Percentiles rank a stretch among this genome's conserved stretches.
Evolutionary conservation across 2,888 invertebrate genomes (phyloP).

Genomic region (Drosophila kambysellisi): DNA sequence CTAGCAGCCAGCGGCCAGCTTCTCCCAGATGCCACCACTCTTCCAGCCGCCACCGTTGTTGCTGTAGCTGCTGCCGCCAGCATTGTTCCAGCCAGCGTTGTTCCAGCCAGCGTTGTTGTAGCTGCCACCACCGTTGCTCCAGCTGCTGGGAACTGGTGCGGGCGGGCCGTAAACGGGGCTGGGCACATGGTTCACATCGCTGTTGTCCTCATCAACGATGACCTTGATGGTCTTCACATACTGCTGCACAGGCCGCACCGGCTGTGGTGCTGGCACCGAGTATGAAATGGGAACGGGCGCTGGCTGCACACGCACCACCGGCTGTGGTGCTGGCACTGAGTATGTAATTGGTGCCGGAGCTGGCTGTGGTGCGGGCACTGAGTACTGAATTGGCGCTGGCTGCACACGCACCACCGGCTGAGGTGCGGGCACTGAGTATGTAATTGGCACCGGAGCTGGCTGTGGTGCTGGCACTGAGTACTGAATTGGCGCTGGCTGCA

Average conservation of each 20-base stretch:
- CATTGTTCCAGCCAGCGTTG: conserved; percentile 59
- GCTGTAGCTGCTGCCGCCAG: conserved; percentile 43
- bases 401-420: conserved; percentile 33
- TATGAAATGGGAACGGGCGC: conserved; percentile 9
- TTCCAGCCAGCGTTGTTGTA: conserved; percentile 57
- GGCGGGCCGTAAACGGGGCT: conserved; percentile 71
- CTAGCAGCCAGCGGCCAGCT: conserved; percentile 73
- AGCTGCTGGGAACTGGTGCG: conserved; percentile 33
- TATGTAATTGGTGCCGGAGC: conserved; percentile 1
- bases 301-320: background rate
- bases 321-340: conserved; percentile 30
- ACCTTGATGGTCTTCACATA: conserved; percentile 76
- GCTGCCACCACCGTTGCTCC: conserved; percentile 36
- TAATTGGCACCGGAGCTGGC: background rate
- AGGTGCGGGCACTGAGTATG: conserved; percentile 39
- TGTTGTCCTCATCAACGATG: conserved; percentile 67
- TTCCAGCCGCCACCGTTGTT: conserved; percentile 64
- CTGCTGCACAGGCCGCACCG: conserved; percentile 44
- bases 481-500: conserved; percentile 38
- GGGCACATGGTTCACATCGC: conserved; percentile 41
- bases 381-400: conserved; percentile 33
- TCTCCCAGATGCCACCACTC: conserved; percentile 79
- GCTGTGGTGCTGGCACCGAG: conserved; percentile 36
- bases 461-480: conserved; percentile 45
- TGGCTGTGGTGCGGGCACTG: conserved; percentile 34